Evolutionary conservation across 2,888 invertebrate species (phyloP).

Genomic region (Ornithoptera alexandrae): DNA sequence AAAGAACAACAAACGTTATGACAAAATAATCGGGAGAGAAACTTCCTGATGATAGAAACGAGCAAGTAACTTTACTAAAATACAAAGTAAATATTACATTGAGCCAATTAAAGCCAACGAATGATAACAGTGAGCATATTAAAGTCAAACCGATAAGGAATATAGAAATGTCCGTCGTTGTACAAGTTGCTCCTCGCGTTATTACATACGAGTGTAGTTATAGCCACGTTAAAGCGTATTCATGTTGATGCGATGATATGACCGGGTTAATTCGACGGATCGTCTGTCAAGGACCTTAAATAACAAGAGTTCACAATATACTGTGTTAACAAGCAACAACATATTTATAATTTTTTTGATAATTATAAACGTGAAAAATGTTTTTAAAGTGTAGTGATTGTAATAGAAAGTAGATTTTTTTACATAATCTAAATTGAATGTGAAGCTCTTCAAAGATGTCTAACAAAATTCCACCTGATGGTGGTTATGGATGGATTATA

Average conservation of each 20-base stretch:
- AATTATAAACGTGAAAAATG: not conserved
- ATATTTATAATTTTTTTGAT: not conserved
- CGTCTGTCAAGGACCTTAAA: slow-evolving; percentile 17
- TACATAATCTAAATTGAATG: not conserved
- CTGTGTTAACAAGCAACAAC: slow-evolving; percentile 8
- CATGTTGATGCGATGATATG: slow-evolving; percentile 2
- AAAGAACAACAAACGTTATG: no score
- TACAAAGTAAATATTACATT: slow-evolving; percentile 42
- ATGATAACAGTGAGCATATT: slow-evolving; percentile 57
- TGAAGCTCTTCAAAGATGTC: slow-evolving; percentile 37
- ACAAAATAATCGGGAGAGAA: no score
- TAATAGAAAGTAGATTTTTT: not conserved
- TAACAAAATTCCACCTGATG: slow-evolving; percentile 80
- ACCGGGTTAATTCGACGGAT: slow-evolving; percentile 11
- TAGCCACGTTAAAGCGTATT: slow-evolving; percentile 18
- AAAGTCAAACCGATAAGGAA: slow-evolving; percentile 62
- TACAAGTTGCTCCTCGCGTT: slow-evolving; percentile 36
- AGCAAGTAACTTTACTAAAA: slow-evolving; percentile 24
- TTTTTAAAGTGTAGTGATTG: not conserved
- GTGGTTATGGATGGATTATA: slow-evolving; percentile 84
- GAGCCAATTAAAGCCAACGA: slow-evolving; percentile 38
- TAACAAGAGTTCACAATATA: slow-evolving; percentile 18
- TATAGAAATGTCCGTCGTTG: slow-evolving; percentile 39
- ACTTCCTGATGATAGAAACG: no score
- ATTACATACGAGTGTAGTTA: slow-evolving; percentile 33